Base-by-base conservation (phyloP, 2,797 vertebrate genomes). In the Danio jaintianensis region DNA sequence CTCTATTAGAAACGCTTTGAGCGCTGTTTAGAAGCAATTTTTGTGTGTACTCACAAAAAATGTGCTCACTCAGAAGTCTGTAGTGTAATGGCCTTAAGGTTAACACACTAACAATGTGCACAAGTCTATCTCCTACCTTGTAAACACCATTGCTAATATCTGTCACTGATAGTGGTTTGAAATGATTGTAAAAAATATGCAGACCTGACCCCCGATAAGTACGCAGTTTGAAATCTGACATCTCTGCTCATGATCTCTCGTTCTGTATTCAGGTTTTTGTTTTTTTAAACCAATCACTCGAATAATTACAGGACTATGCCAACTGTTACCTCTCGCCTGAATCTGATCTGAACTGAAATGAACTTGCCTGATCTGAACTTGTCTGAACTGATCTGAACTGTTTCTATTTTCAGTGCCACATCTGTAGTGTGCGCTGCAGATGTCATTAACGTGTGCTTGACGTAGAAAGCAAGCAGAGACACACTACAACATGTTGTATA, bases 371-470 rank as follows among this genome's bases (percentile, higher is more conserved):
- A 29, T 45, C 18, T 76, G n/a, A 76, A 68, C 55, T 78, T 45
- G 16, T 5, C n/a, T 48, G 50, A 10, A n/a, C 8, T 16, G 7
- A 50, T 18, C 36, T 63, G 36, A 64, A 36, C 53, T 61, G 13
- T 61, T 63, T 71, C 22, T 79, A 71, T 70, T 71, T 52, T 61
- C 36, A 42, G 55, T 50, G 29, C 13, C 20, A 43, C 38, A 18
- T 63, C 38, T 64, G 4, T 42, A 40, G 5, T 43, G 18, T 15
- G 8, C 48, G 53, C 12, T 7, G 0, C 15, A 62, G 47, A 43
- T 63, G 18, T 36, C 66, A 59, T 7, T 48, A 48, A 45, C 12
- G 42, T 71, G 70, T 69, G 42, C 18, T 53, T 73, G 16, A 18
- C 53, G 9, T 43, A 12, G 56, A 62, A 70, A 52, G 48, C 47